phyloP scores from a whole-genome alignment of 2,888 invertebrate species.

The Gymnocheta viridis region DNA sequence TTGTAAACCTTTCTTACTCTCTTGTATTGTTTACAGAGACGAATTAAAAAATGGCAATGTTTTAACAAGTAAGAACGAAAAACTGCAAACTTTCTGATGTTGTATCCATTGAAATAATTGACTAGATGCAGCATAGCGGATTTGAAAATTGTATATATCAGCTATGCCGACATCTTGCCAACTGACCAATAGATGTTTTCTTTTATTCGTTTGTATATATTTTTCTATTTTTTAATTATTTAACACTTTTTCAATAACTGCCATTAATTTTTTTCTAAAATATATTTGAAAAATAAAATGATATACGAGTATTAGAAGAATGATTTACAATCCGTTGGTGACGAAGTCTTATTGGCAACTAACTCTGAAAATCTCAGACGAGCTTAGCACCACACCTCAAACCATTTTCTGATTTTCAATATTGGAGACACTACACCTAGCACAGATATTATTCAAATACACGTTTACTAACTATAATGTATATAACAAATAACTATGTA shows the following conservation, averaged over 20 bases:
- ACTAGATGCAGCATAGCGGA: conserved; percentile 83
- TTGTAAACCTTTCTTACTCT: neutral
- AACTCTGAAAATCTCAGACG: conserved; percentile 77
- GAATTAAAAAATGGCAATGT: neutral
- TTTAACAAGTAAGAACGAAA: neutral
- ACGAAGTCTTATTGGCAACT: conserved; percentile 81
- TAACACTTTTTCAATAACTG: conserved; percentile 31
- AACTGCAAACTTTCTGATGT: conserved; percentile 71
- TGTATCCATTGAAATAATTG: conserved; percentile 80
- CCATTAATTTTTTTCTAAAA: conserved; percentile 1
- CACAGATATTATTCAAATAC: conserved; percentile 13
- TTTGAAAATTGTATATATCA: conserved; percentile 75
- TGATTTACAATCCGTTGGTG: conserved; percentile 75
- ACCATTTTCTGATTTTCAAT: conserved; percentile 69
- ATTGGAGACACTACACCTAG: conserved; percentile 67
- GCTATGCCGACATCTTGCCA: conserved; percentile 83
- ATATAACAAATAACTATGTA: neutral
- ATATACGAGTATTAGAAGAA: conserved; percentile 70
- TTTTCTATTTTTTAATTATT: neutral
- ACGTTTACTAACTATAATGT: conserved; percentile 7
- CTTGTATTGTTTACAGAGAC: neutral
- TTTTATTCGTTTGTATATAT: neutral
- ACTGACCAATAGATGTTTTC: conserved; percentile 79
- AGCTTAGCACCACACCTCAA: conserved; percentile 81
- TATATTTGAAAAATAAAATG: neutral